These are phyloP conservation scores for Stenolophus ochropezus DNA, from an alignment of 2,888 invertebrate species.

Conservation along the genomic window DNA sequence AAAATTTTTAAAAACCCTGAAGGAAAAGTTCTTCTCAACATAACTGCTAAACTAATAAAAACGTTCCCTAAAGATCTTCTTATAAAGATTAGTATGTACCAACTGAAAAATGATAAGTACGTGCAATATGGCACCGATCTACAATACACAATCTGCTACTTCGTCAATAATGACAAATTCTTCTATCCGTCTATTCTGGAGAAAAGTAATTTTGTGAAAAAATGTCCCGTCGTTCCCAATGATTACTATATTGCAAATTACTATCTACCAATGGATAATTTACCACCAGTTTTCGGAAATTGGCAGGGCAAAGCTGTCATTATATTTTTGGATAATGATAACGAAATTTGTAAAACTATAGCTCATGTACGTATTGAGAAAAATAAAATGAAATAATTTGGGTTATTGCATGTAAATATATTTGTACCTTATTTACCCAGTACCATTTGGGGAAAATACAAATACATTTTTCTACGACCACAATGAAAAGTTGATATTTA, in stretches of 20 bases:
- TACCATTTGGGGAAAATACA: too few species aligned
- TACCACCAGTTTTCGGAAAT: too few species aligned
- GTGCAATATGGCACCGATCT: not conserved
- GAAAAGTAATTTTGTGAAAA: conserved; percentile 16
- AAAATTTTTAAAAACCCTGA: not conserved
- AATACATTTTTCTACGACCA: too few species aligned
- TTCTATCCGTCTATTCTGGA: conserved; percentile 43
- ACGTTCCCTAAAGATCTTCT: not conserved
- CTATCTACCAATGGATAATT: conserved; percentile 5
- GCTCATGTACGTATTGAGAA: not conserved
- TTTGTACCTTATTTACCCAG: too few species aligned
- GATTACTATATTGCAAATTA: conserved; percentile 33
- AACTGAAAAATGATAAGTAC: not conserved
- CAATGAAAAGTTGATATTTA: too few species aligned
- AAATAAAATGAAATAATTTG: too few species aligned
- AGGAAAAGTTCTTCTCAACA: not conserved
- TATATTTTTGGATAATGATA: not conserved
- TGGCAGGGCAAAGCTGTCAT: not conserved
- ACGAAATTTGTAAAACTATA: not conserved
- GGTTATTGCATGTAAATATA: too few species aligned
- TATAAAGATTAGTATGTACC: not conserved
- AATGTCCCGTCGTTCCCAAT: conserved; percentile 7
- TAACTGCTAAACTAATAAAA: not conserved
- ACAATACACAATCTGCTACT: not conserved
- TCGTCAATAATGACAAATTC: conserved; percentile 8